phyloP scores from a whole-genome alignment of 2,888 invertebrate genomes.

The Aporophyla lueneburgensis region DNA sequence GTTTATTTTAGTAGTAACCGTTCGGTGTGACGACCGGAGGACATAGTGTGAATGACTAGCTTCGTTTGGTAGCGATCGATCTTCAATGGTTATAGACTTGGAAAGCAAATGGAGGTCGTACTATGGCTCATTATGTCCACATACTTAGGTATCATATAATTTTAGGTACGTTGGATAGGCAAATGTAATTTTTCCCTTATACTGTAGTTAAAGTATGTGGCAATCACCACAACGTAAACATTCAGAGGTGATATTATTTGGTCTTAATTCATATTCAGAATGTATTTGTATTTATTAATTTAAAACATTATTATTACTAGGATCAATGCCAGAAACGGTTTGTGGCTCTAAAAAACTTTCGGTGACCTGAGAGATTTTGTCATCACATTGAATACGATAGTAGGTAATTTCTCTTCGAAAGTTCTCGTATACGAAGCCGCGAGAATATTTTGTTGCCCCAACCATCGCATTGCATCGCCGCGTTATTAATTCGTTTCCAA shows the following conservation, averaged over 20 bases:
- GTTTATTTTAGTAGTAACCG: no score
- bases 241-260: background rate
- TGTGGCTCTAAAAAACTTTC: background rate
- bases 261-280: background rate
- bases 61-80: slow-evolving; percentile 1
- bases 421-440: no score
- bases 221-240: background rate
- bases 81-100: background rate
- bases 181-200: background rate
- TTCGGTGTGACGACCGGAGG: background rate
- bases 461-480: no score
- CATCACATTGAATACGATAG: background rate
- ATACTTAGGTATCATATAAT: background rate
- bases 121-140: background rate
- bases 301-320: no score
- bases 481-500: no score
- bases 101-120: background rate
- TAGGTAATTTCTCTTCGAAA: no score
- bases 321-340: background rate
- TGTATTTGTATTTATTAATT: background rate
- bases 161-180: no score
- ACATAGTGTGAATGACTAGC: background rate
- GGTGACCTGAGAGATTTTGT: background rate
- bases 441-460: no score
- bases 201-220: background rate